Conservation (phyloP, 1,140 invertebrate species). For the Meloidogyne floridensis region DNA sequence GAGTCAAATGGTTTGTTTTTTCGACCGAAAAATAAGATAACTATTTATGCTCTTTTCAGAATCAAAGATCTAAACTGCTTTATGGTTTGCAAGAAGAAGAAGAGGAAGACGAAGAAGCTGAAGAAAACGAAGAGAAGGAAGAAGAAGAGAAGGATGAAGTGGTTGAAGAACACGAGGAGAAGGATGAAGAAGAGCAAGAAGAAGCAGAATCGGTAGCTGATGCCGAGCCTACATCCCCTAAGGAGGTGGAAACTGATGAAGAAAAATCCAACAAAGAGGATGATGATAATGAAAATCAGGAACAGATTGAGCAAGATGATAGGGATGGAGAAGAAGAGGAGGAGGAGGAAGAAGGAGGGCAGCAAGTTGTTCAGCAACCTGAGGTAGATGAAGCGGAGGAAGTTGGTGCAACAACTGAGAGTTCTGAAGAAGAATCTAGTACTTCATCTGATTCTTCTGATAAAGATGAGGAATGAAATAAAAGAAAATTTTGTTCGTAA, state of each 20-base stretch:
- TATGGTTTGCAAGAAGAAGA: constrained; percentile 22
- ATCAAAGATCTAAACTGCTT: constrained; percentile 19
- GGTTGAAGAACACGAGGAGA: not conserved
- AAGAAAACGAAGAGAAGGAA: not conserved
- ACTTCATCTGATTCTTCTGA: not conserved
- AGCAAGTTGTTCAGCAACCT: not conserved
- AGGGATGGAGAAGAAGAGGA: constrained; percentile 15
- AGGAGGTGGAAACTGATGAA: constrained; percentile 15
- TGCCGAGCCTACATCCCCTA: constrained; percentile 3
- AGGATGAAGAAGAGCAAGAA: constrained; percentile 12
- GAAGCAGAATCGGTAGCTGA: not conserved
- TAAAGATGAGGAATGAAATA: not conserved
- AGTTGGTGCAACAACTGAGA: not conserved
- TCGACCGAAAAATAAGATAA: not conserved
- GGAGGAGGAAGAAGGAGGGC: not conserved
- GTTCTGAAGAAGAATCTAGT: constrained; percentile 1
- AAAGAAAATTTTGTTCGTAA: not conserved
- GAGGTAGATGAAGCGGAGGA: not conserved
- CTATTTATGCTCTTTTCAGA: constrained; percentile 19
- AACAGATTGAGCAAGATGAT: constrained; percentile 28
- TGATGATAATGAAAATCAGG: constrained; percentile 27
- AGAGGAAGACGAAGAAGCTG: constrained; percentile 6
- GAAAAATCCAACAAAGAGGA: not conserved
- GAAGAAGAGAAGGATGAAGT: not conserved
- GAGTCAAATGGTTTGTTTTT: constrained; percentile 29